Evolutionary conservation across 2,113 vertebrate genomes (phyloP).

Genomic region (Pitta sordida): DNA sequence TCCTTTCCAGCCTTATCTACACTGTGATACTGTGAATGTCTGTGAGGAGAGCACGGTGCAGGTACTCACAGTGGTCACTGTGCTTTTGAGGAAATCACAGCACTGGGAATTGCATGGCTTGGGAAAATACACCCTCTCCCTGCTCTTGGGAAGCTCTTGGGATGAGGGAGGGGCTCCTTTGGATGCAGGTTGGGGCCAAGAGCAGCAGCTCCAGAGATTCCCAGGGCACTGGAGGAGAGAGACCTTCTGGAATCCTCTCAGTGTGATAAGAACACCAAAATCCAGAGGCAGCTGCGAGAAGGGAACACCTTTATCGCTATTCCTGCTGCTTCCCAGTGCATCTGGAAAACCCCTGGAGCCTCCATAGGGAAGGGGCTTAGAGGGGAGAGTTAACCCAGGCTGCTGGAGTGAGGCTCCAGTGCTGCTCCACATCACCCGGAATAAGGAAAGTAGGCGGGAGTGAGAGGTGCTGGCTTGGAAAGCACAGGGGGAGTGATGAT

Average conservation of each 20-base stretch:
- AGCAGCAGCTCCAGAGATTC: neutral
- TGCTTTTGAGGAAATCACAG: fast-evolving
- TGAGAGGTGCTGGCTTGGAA: neutral
- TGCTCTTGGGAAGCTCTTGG: fast-evolving
- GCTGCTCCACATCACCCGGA: neutral
- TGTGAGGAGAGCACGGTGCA: neutral
- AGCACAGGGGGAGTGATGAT: fast-evolving
- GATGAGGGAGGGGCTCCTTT: neutral
- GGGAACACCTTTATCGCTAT: neutral
- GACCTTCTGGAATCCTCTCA: neutral
- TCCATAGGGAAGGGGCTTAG: neutral
- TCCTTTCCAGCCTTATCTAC: neutral
- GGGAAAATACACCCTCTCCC: neutral
- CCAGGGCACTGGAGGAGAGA: neutral
- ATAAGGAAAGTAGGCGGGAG: neutral
- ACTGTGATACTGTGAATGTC: too few relatives aligned
- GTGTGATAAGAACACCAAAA: fast-evolving
- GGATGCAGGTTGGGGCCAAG: neutral
- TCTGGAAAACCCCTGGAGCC: neutral
- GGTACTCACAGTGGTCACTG: fast-evolving
- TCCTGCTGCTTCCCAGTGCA: neutral
- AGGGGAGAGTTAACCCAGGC: neutral
- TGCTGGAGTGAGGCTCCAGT: fast-evolving
- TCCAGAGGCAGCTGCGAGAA: neutral
- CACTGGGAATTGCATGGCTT: neutral